Evolutionary conservation across 2,888 invertebrate species (phyloP), one percentile per base, ranked within the genome.

Genomic region (Scelioninae gen. 2): DNA sequence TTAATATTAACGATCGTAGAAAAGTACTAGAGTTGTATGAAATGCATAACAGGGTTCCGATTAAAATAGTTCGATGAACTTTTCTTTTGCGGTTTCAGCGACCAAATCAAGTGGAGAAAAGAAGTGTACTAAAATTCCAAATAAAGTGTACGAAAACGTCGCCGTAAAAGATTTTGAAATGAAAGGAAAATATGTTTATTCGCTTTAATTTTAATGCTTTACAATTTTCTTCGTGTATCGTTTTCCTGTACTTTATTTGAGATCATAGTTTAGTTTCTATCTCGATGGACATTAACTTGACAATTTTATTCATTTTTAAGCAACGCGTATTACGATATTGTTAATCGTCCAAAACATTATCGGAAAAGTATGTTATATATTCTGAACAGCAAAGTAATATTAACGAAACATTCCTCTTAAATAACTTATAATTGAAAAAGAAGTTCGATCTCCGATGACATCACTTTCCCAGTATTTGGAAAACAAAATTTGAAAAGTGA

Each of bases 11-110:
- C 13, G 33, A 39, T 35, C 37, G 18, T 48, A 61, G 50, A 53
- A 28, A 46, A 39, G 13, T 61, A 61, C 19, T 28, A 18, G 48
- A 16, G 28, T 18, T 43, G 41, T 67, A 28, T 19, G 35, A 67
- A 33, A 43, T 33, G 41, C 7, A 13, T 37, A 67, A 67, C 67
- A 67, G 67, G 67, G 67, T 67, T n/a, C 58, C 31, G 58, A 58
- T 48, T 67, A 46, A 28, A 7, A 45, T 55, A 45, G 45, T 53
- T 46, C 45, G 43, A 52, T 48, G 39, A 41, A 61, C 7, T 19
- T n/a, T n/a, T n/a, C n/a, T 39, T 48, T 39, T 43, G 57, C 28
- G 15, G 46, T 48, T 28, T 39, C 39, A 1, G 11, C 19, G 19
- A 39, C n/a, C 28, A 48, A 46, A 46, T 25, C 6, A 16, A n/a